Percentiles rank a stretch among this genome's conserved stretches.
These are phyloP conservation scores for Lithosia quadra DNA, from an alignment of 2,888 invertebrate species.

Conservation along the genomic window DNA sequence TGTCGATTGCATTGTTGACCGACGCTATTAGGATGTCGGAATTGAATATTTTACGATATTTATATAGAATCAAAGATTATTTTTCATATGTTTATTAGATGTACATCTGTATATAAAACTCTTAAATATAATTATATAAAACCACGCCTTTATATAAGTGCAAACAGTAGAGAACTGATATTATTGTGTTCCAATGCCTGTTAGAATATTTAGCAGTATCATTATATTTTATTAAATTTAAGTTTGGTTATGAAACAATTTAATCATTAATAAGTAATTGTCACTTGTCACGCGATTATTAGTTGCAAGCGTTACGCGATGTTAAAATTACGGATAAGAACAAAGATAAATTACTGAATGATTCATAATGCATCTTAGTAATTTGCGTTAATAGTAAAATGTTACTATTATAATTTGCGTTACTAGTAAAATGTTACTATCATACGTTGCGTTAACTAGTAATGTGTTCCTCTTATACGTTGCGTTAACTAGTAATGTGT, in stretches of 20 bases:
- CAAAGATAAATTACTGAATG: not conserved
- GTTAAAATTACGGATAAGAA: constrained; percentile 4
- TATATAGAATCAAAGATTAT: constrained; percentile 43
- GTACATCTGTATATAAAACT: constrained; percentile 37
- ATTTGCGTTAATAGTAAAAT: not conserved
- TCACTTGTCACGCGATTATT: constrained; percentile 4
- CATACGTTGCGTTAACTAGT: not conserved
- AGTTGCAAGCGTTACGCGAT: not conserved
- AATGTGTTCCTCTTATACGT: not conserved
- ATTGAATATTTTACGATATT: constrained; percentile 43
- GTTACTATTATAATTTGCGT: not conserved
- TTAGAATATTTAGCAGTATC: constrained; percentile 23
- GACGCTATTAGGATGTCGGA: constrained; percentile 36
- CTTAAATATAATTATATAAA: constrained; percentile 21
- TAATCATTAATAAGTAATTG: not conserved
- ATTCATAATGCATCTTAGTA: not conserved
- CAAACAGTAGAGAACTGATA: constrained; percentile 51
- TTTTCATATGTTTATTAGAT: constrained; percentile 40
- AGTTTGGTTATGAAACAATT: constrained; percentile 11
- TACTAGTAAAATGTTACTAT: no score
- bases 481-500: no score
- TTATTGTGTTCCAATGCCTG: constrained; percentile 48
- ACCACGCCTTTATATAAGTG: constrained; percentile 49
- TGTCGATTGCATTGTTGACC: constrained; percentile 24
- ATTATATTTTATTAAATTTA: constrained; percentile 29